Base-by-base conservation (phyloP, 2,888 invertebrate genomes). In the Teleiodes luculella region DNA sequence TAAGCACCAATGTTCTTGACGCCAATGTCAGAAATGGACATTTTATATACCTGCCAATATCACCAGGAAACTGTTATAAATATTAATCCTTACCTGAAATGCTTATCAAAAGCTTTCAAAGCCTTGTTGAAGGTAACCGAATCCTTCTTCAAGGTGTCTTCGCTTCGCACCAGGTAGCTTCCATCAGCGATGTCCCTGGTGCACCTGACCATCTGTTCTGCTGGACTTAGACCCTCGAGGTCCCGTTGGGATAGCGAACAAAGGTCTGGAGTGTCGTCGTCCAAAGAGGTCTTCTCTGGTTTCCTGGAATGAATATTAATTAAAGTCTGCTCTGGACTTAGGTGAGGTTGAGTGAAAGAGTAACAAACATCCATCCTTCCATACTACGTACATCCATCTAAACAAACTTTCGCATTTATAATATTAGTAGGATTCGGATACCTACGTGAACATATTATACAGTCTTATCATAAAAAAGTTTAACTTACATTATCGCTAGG, bases 251-350 rank as follows among this genome's bases (percentile, higher is more conserved):
- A 76, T 0, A 86, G 66, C 0, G 87, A 87, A 49, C 86, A 87
- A 0, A 69, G 70, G 24, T 82, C 80, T 14, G 77, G 71, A 2
- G 72, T 73, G 41, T 82, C 75, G 54, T 86, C 86, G 39, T 86
- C 86, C 57, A 85, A 62, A 14, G 84, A 83, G 0, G 78, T 84
- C 55, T 78, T 84, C 56, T 83, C 82, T 61, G 81, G 81, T 54
- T 64, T 74, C 57, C 86, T 87, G 61, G 0, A 59, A 59, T 28
- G n/a, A n/a, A n/a, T n/a, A n/a, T n/a, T n/a, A n/a, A n/a, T n/a
- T n/a, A n/a, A n/a, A n/a, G n/a, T n/a, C n/a, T n/a, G n/a, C n/a
- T n/a, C n/a, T n/a, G n/a, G n/a, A n/a, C n/a, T n/a, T n/a, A n/a
- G n/a, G n/a, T n/a, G n/a, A n/a, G n/a, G n/a, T n/a, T n/a, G n/a